These are phyloP conservation scores for Cistogaster globosa DNA, from an alignment of 2,888 invertebrate species.

Conservation along the genomic window DNA sequence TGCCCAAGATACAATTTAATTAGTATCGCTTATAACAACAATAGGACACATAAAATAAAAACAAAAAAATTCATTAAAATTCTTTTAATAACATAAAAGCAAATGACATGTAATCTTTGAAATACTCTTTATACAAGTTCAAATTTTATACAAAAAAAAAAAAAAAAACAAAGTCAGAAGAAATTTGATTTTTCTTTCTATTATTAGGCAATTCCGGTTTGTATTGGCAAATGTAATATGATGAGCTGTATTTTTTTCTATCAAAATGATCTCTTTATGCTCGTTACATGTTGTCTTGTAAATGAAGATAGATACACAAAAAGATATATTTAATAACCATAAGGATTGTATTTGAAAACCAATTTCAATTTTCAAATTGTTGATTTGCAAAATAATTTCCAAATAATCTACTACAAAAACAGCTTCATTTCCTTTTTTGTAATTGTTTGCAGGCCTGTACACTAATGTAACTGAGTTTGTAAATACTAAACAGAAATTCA, in stretches of 20 bases:
- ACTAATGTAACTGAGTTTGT: conserved; percentile 8
- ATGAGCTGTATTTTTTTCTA: conserved; percentile 36
- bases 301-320: background rate
- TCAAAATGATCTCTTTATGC: conserved; percentile 6
- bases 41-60: too few relatives aligned
- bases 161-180: conserved; percentile 11
- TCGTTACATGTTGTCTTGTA: background rate
- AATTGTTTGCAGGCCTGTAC: background rate
- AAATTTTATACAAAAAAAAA: background rate
- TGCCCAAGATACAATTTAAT: too few relatives aligned
- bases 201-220: conserved; percentile 30
- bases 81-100: too few relatives aligned
- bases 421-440: conserved; percentile 20
- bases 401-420: conserved; percentile 52
- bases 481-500: conserved; percentile 36
- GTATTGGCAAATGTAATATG: conserved; percentile 16
- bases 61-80: too few relatives aligned
- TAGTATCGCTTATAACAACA: too few relatives aligned
- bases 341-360: conserved; percentile 52
- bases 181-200: conserved; percentile 4
- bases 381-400: conserved; percentile 63
- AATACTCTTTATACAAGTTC: too few relatives aligned
- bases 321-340: conserved; percentile 18
- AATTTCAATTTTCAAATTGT: conserved; percentile 63
- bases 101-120: too few relatives aligned